These are phyloP conservation scores for Eilema caniola DNA, from an alignment of 2,888 invertebrate genomes.

Conservation along the genomic window DNA sequence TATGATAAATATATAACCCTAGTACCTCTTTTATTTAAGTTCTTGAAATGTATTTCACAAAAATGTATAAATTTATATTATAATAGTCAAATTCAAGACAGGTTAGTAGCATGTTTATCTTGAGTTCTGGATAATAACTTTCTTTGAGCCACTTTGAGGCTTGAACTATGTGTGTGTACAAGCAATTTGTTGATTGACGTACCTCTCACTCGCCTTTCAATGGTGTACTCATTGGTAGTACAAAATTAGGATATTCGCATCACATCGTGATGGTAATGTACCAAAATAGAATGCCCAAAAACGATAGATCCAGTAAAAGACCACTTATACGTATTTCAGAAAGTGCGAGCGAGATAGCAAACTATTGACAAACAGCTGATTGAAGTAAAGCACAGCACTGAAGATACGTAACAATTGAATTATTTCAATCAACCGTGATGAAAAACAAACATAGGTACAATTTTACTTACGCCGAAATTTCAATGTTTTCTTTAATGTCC, in stretches of 20 bases:
- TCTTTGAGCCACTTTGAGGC: neutral
- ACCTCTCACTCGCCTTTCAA: conserved; percentile 70
- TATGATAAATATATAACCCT: neutral
- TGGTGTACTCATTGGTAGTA: conserved; percentile 71
- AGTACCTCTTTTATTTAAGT: neutral
- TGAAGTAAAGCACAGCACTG: conserved; percentile 47
- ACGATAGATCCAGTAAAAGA: conserved; percentile 77
- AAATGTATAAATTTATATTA: neutral
- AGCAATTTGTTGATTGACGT: conserved; percentile 46
- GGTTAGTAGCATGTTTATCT: conserved; percentile 35
- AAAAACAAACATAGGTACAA: conserved; percentile 21
- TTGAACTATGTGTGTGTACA: neutral
- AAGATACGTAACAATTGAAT: conserved; percentile 31
- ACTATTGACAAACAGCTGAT: conserved; percentile 85
- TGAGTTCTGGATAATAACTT: neutral
- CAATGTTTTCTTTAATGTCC: conserved; percentile 56
- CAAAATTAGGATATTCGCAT: conserved; percentile 80
- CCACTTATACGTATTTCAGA: conserved; percentile 59
- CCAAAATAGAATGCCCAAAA: conserved; percentile 87
- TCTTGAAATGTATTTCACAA: neutral
- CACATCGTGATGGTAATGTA: conserved; percentile 85
- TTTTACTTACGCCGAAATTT: conserved; percentile 62
- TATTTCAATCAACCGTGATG: conserved; percentile 13
- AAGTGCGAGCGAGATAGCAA: conserved; percentile 71
- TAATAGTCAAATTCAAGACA: conserved; percentile 20